Conservation (phyloP, 1,140 invertebrate species). For the Lucilia cuprina region DNA sequence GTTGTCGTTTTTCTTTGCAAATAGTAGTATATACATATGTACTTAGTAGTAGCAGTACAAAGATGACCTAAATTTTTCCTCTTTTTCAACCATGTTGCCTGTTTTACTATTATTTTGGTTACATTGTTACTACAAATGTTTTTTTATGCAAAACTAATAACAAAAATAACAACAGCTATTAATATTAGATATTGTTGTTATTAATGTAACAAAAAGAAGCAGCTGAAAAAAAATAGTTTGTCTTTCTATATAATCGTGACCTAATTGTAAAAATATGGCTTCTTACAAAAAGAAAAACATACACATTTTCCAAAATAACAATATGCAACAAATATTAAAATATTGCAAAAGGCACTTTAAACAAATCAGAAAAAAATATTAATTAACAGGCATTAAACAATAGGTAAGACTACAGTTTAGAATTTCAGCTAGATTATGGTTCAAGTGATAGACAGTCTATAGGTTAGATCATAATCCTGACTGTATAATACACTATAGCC, state of each 20-base stretch:
- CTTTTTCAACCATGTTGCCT: not conserved
- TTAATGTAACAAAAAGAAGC: not conserved
- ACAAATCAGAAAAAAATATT: too few relatives aligned
- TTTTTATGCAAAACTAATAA: not conserved
- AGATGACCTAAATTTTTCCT: slow-evolving; percentile 21
- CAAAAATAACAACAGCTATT: not conserved
- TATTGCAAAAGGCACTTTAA: not conserved
- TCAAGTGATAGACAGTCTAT: too few relatives aligned
- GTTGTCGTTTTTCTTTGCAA: not conserved
- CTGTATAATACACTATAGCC: too few relatives aligned
- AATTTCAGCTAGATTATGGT: too few relatives aligned
- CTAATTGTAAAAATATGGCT: slow-evolving; percentile 12
- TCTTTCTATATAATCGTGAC: not conserved
- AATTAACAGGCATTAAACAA: too few relatives aligned
- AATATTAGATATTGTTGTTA: not conserved
- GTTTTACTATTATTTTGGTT: not conserved
- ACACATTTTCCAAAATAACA: not conserved
- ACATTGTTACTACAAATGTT: not conserved
- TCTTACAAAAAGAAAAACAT: not conserved
- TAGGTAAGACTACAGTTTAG: too few relatives aligned
- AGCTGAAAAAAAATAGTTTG: not conserved
- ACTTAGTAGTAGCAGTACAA: not conserved
- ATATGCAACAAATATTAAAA: not conserved
- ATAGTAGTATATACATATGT: not conserved
- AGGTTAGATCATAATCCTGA: too few relatives aligned